phyloP scores from a whole-genome alignment of 2,888 invertebrate genomes.

The Drosophila picticornis region DNA sequence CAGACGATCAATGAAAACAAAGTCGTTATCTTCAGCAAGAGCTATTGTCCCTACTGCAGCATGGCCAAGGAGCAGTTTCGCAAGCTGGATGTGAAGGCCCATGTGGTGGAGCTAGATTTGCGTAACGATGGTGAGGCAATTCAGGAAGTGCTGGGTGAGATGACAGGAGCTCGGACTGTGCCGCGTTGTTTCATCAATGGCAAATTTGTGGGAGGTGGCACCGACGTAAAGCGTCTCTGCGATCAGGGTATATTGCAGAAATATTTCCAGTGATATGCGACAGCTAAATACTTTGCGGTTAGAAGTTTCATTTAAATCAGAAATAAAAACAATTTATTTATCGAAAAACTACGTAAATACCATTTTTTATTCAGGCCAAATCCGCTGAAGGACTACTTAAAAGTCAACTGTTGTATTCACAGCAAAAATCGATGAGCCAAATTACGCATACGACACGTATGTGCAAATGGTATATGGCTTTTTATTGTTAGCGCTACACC shows the following conservation, averaged over 20 bases:
- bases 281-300: neutral
- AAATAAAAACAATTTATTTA: conserved; percentile 15
- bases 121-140: conserved; percentile 91
- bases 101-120: conserved; percentile 92
- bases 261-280: conserved; percentile 84
- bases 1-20: conserved; percentile 89
- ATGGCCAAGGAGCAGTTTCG: conserved; percentile 95
- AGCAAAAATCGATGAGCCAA: conserved; percentile 51
- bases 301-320: conserved; percentile 19
- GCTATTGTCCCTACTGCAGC: conserved; percentile 95
- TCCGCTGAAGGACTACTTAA: conserved; percentile 14
- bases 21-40: conserved; percentile 96
- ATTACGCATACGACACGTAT: conserved; percentile 63
- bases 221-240: conserved; percentile 92
- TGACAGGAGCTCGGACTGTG: conserved; percentile 95
- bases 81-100: conserved; percentile 89
- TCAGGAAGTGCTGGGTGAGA: conserved; percentile 91
- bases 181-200: conserved; percentile 97
- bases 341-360: neutral
- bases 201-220: conserved; percentile 95
- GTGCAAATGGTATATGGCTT: conserved; percentile 27
- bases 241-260: conserved; percentile 90
- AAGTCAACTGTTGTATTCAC: conserved; percentile 1
- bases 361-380: neutral
- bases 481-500: conserved; percentile 22